phyloP scores from a whole-genome alignment of 1,140 invertebrate species.

The Drosophila melanica region DNA sequence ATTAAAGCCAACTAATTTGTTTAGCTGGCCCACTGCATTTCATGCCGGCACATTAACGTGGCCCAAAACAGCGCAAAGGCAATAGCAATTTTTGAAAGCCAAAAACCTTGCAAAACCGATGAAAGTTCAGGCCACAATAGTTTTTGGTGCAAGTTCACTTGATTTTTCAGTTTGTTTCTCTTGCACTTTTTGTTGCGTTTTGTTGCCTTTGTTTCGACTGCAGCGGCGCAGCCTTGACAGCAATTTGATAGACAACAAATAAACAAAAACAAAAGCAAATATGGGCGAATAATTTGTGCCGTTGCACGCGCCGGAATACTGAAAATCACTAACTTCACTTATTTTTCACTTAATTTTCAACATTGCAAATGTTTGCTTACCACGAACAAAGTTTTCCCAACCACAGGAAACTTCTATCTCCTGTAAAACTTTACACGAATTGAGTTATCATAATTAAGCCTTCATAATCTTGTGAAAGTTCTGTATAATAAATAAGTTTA shows the following conservation, averaged over 20 bases:
- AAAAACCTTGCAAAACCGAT: conserved; percentile 52
- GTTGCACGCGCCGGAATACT: conserved; percentile 4
- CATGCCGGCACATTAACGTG: conserved; percentile 23
- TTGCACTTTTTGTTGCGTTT: not conserved
- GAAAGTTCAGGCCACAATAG: conserved; percentile 48
- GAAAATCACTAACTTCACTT: conserved; percentile 1
- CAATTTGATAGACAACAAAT: conserved; percentile 75
- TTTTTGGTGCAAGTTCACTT: conserved; percentile 32
- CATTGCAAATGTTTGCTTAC: conserved; percentile 1
- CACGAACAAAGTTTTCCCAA: not conserved
- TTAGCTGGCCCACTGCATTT: conserved; percentile 30
- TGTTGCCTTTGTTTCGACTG: conserved; percentile 27
- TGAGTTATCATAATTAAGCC: not conserved
- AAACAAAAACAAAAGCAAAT: conserved; percentile 45
- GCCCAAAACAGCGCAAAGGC: conserved; percentile 28
- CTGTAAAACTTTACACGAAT: not conserved
- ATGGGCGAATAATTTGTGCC: conserved; percentile 11
- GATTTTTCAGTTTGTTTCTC: conserved; percentile 42
- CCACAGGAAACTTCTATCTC: not conserved
- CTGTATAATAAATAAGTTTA: too few species aligned
- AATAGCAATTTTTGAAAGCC: conserved; percentile 35
- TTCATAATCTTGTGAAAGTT: not conserved
- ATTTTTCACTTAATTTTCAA: not conserved
- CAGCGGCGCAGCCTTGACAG: conserved; percentile 64
- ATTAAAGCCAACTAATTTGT: conserved; percentile 38